phyloP scores from a whole-genome alignment of 2,888 invertebrate genomes.

The Drosophila gaucha region DNA sequence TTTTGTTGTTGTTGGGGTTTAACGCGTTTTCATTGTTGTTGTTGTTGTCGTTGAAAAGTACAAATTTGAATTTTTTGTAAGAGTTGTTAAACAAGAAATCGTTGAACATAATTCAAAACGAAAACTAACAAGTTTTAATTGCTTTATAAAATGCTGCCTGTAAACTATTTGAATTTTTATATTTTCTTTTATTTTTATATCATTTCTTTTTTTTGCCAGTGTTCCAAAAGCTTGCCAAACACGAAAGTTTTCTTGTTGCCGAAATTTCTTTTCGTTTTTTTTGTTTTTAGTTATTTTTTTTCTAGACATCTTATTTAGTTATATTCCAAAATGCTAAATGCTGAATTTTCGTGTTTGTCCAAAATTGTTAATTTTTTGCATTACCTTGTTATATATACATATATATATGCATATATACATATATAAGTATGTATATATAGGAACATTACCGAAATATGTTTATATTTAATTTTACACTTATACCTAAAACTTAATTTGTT shows the following conservation, averaged over 20 bases:
- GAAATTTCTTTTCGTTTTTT: conserved; percentile 18
- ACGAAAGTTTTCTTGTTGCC: conserved; percentile 33
- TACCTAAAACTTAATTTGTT: conserved; percentile 70
- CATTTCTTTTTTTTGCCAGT: conserved; percentile 44
- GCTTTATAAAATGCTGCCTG: conserved; percentile 82
- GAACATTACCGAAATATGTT: conserved; percentile 84
- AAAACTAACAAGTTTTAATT: conserved; percentile 43
- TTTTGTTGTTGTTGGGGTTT: conserved; percentile 47
- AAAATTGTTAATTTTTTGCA: conserved; percentile 54
- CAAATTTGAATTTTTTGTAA: conserved; percentile 54
- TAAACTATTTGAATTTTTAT: conserved; percentile 78
- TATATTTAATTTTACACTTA: conserved; percentile 82
- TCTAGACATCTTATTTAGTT: conserved; percentile 47
- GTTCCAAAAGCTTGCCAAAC: conserved; percentile 45
- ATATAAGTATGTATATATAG: conserved; percentile 73
- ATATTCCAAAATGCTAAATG: conserved; percentile 71
- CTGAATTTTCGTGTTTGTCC: conserved; percentile 66
- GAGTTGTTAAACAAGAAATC: conserved; percentile 33
- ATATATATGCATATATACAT: conserved; percentile 37
- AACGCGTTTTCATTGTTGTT: conserved; percentile 68
- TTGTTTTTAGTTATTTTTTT: too few relatives aligned
- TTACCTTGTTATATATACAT: conserved; percentile 48
- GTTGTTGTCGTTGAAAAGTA: conserved; percentile 62
- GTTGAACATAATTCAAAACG: conserved; percentile 37
- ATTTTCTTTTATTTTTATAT: conserved; percentile 36